These are phyloP conservation scores for Conus canariensis DNA, from an alignment of 2,888 invertebrate genomes.

Conservation along the genomic window DNA sequence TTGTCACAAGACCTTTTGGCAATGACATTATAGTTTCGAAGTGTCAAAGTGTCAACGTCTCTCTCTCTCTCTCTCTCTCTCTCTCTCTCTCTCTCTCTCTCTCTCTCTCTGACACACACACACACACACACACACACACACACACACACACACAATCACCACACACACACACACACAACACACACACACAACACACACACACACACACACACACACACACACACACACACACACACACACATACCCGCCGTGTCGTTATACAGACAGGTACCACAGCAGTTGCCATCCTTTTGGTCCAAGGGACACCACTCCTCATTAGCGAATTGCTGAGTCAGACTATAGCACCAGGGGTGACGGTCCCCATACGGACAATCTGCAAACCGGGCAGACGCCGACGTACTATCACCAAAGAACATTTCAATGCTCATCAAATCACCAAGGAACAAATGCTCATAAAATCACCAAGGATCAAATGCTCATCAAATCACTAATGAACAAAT, in stretches of 20 bases:
- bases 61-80: too few relatives aligned
- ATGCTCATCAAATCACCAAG: too few relatives aligned
- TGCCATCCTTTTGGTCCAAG: constrained; percentile 35
- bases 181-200: background rate
- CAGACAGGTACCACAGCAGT: constrained; percentile 40
- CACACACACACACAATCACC: background rate
- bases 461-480: too few relatives aligned
- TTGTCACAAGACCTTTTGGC: too few relatives aligned
- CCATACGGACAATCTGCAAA: constrained; percentile 25
- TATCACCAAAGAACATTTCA: too few relatives aligned
- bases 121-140: background rate
- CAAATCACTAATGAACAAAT: too few relatives aligned
- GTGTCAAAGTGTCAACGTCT: too few relatives aligned
- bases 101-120: background rate
- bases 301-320: constrained; percentile 35
- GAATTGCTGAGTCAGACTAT: constrained; percentile 28
- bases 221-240: background rate
- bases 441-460: too few relatives aligned
- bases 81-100: too few relatives aligned
- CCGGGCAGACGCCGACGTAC: background rate
- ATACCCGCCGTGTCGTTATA: constrained; percentile 32
- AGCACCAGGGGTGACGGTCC: constrained; percentile 35
- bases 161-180: background rate
- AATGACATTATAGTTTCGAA: too few relatives aligned
- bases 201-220: background rate